Conservation (phyloP, 2,888 invertebrate genomes). For the Phymatocera aterrima region DNA sequence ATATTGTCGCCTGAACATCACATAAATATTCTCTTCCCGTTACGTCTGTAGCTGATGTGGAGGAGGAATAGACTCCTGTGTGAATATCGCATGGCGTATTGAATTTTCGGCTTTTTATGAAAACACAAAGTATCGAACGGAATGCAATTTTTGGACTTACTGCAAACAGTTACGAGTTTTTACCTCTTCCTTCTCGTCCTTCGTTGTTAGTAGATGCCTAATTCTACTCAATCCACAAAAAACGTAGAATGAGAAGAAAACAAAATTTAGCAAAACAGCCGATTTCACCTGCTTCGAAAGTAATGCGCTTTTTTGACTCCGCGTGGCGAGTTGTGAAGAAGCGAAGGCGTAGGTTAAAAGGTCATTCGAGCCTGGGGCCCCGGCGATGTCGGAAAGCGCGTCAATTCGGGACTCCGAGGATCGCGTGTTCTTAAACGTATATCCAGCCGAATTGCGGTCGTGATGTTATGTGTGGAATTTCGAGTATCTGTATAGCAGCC, state of each 20-base stretch:
- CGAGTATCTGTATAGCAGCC: background rate
- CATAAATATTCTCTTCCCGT: background rate
- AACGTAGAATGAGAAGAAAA: background rate
- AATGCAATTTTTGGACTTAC: no score
- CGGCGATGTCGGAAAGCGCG: slow-evolving; percentile 39
- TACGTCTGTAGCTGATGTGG: background rate
- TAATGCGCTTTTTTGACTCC: slow-evolving; percentile 13
- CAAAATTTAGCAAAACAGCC: background rate
- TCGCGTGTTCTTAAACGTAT: slow-evolving; percentile 43
- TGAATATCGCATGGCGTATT: no score
- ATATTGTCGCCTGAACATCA: background rate
- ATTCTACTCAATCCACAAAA: no score
- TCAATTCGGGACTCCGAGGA: slow-evolving; percentile 44
- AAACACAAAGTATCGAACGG: no score
- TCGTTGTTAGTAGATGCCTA: no score
- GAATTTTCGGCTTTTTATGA: no score
- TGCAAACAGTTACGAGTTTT: no score
- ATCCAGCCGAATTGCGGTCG: slow-evolving; percentile 40
- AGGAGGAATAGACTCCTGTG: background rate
- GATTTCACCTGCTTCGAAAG: background rate
- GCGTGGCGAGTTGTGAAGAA: background rate
- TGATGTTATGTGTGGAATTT: slow-evolving; percentile 45
- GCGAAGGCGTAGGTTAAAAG: slow-evolving; percentile 25
- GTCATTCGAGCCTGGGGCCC: slow-evolving; percentile 32
- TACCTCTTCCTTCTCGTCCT: no score